Evolutionary conservation across 2,113 vertebrate species (phyloP), one percentile per base, ranked within the genome.

Genomic region (Plectropomus leopardus): DNA sequence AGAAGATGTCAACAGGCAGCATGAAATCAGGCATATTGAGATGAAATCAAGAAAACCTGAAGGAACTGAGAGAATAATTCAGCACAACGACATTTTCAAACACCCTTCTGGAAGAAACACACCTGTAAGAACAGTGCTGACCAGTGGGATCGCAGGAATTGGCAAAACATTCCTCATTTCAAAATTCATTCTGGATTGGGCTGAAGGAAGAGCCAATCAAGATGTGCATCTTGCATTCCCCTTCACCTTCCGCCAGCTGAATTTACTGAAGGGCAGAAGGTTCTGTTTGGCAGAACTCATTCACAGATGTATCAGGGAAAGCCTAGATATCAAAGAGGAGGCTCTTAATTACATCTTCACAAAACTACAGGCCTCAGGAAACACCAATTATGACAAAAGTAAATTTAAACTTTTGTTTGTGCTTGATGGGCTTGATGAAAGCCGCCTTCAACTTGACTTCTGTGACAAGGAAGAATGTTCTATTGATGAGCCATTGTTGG

Each of bases 161-260:
- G 77, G 86, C 19, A 85, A 88, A 85, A 76, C 86, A 0, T 75
- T 82, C 61, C 75, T 85, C 3, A 45, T 82, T 0, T 47, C 59
- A 0, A 89, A 84, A 50, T 89, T 86, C 69, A 72, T 83, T 24
- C 55, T 86, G 55, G 84, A 89, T 66, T 89, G 88, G 84, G 78
- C 84, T n/a, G 66, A 88, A 60, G 0, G 61, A 59, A 50, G 53
- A 76, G 36, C 71, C 70, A 86, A 88, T 60, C 70, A 79, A 40
- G 80, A 87, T 6, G 53, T 81, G 6, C 76, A 90, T 51, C 75
- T 90, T 4, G 53, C n/a, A 5, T 88, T 88, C 30, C 86, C 86
- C 2, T 78, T 88, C 64, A 83, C 63, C 54, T 88, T 86, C 72
- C 65, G 83, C 28, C 57, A 86, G 63, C 30, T 88, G 17, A 88